phyloP scores from a whole-genome alignment of 2,797 vertebrate species.

The Astyanax mexicanus region DNA sequence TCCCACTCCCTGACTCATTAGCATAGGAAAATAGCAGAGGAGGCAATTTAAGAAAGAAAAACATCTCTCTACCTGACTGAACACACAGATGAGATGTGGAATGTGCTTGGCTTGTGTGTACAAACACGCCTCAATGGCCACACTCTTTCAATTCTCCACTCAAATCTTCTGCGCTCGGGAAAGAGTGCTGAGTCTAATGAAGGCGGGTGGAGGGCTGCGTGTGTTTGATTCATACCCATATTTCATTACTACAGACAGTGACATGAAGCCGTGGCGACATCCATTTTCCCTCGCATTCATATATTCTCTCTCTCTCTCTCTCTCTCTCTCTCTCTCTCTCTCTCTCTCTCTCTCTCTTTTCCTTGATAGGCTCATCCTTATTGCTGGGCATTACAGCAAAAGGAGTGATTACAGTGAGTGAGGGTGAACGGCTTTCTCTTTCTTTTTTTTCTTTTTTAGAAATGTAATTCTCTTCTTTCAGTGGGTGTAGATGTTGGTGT shows the following conservation, averaged over 20 bases:
- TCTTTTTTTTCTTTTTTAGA: constrained; percentile 3
- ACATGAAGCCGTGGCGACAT: constrained; percentile 55
- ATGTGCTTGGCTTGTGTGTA: constrained; percentile 56
- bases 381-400: constrained; percentile 50
- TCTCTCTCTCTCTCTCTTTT: constrained; percentile 15
- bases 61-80: constrained; percentile 63
- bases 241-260: constrained; percentile 62
- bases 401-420: constrained; percentile 41
- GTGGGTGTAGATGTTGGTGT: background rate
- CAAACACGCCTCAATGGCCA: constrained; percentile 54
- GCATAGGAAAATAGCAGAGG: constrained; percentile 61
- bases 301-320: constrained; percentile 14
- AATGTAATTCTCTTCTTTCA: background rate
- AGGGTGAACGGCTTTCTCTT: constrained; percentile 19
- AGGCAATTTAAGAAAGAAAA: constrained; percentile 61
- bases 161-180: constrained; percentile 54
- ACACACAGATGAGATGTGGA: constrained; percentile 63
- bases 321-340: constrained; percentile 1
- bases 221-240: constrained; percentile 58
- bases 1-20: constrained; percentile 50
- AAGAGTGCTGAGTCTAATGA: constrained; percentile 59
- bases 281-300: constrained; percentile 32
- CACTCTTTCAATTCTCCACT: constrained; percentile 55
- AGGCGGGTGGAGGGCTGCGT: constrained; percentile 20
- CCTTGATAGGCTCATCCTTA: constrained; percentile 22